These are phyloP conservation scores for Tonatia bakeri DNA, from an alignment of 2,113 vertebrate genomes.

Conservation along the genomic window DNA sequence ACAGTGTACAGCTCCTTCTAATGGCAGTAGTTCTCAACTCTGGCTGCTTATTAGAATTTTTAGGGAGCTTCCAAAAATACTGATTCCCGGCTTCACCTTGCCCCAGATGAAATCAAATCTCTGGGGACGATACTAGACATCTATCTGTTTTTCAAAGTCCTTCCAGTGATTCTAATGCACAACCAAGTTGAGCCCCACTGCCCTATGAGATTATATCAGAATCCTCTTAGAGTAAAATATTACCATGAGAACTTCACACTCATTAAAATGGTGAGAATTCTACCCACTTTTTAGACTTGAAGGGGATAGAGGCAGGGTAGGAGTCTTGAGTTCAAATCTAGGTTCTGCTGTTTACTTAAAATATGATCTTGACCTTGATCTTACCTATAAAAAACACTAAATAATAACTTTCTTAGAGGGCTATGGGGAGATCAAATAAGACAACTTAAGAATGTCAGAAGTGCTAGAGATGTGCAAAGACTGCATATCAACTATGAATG, in stretches of 20 bases:
- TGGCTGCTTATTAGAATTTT: background rate
- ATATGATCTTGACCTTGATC: background rate
- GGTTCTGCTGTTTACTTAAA: background rate
- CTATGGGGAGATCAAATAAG: background rate
- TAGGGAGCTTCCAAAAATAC: background rate
- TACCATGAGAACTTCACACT: background rate
- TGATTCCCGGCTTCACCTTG: background rate
- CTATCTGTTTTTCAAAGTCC: background rate
- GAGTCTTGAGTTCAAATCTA: background rate
- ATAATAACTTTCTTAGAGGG: background rate
- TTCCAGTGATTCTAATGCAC: background rate
- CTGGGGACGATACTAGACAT: background rate
- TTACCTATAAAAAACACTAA: background rate
- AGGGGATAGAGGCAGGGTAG: background rate
- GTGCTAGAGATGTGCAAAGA: background rate
- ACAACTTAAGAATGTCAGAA: background rate
- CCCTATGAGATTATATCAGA: background rate
- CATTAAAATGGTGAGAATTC: background rate
- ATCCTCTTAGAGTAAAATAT: background rate
- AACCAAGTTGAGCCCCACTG: fast-evolving
- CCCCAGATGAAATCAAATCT: background rate
- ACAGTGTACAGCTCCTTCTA: background rate
- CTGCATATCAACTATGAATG: background rate
- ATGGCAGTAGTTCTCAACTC: background rate
- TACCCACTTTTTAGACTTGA: background rate